Percentiles rank a stretch among this genome's conserved stretches.
phyloP scores from a whole-genome alignment of 1,140 invertebrate genomes.

The Panonychus citri region DNA sequence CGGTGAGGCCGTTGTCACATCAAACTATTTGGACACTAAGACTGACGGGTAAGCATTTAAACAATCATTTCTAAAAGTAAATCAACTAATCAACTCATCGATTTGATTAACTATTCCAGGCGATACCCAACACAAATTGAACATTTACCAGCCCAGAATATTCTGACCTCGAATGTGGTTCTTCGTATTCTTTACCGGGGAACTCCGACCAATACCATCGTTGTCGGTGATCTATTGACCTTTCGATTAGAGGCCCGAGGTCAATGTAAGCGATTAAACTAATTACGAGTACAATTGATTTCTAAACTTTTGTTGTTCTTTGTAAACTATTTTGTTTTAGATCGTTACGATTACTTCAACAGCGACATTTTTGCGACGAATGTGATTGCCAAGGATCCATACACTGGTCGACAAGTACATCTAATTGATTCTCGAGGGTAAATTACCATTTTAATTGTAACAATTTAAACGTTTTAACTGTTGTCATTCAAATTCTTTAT shows the following conservation, averaged over 20 bases:
- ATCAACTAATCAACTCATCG: not conserved
- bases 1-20: constrained; percentile 72
- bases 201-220: constrained; percentile 68
- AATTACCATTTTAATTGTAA: not conserved
- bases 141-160: constrained; percentile 67
- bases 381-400: constrained; percentile 74
- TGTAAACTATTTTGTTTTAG: constrained; percentile 10
- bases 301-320: not conserved
- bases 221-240: constrained; percentile 72
- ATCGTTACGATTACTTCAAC: constrained; percentile 16
- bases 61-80: not conserved
- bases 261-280: constrained; percentile 64
- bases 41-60: constrained; percentile 15
- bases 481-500: not conserved
- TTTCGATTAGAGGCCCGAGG: constrained; percentile 68
- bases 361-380: constrained; percentile 72
- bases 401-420: constrained; percentile 63
- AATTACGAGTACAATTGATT: not conserved
- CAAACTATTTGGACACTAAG: constrained; percentile 75
- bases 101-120: no score
- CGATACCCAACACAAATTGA: constrained; percentile 73
- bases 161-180: constrained; percentile 58
- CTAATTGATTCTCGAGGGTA: constrained; percentile 70
- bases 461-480: not conserved
- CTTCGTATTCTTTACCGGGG: constrained; percentile 65